These are phyloP conservation scores for Ptilonorhynchus violaceus DNA, from an alignment of 2,113 vertebrate genomes.

Conservation along the genomic window DNA sequence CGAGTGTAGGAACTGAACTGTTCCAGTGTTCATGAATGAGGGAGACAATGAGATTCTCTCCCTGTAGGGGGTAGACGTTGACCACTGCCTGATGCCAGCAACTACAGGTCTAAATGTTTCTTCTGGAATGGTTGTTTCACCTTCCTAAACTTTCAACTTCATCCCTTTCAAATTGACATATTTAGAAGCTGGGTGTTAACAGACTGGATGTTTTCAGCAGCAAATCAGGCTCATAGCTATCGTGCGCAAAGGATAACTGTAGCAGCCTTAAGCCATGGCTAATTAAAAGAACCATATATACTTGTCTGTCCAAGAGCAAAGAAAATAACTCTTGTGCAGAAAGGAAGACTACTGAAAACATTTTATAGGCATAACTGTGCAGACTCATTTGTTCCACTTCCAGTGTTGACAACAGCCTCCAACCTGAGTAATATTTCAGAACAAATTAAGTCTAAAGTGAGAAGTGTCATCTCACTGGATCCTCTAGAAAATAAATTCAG, in stretches of 20 bases:
- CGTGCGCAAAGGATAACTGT: slow-evolving; percentile 44
- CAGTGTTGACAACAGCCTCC: neutral
- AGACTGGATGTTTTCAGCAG: slow-evolving; percentile 2
- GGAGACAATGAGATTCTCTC: slow-evolving; percentile 68
- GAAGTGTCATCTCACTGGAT: slow-evolving; percentile 8
- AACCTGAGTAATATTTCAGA: slow-evolving; percentile 19
- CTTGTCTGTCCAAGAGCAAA: slow-evolving; percentile 36
- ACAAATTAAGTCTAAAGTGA: slow-evolving; percentile 39
- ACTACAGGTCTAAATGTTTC: slow-evolving; percentile 39
- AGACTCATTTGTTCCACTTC: slow-evolving; percentile 18
- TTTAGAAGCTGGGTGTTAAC: slow-evolving; percentile 5
- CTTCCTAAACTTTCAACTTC: neutral
- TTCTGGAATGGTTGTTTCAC: slow-evolving; percentile 35
- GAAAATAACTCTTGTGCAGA: neutral
- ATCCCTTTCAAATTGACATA: slow-evolving; percentile 14
- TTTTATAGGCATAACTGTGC: neutral
- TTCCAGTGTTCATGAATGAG: neutral
- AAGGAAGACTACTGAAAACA: neutral
- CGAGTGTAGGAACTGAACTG: neutral
- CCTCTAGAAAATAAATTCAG: neutral
- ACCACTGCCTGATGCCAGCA: slow-evolving; percentile 65
- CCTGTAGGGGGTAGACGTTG: slow-evolving; percentile 77
- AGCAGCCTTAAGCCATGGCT: slow-evolving; percentile 29
- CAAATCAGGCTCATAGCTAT: slow-evolving; percentile 36
- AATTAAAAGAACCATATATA: slow-evolving; percentile 48